Percentiles rank a stretch among this genome's conserved stretches.
phyloP scores from a whole-genome alignment of 30 jellyfish, hydroid and myxozoan genomes.

The Chrysaora quinquecirrha region DNA sequence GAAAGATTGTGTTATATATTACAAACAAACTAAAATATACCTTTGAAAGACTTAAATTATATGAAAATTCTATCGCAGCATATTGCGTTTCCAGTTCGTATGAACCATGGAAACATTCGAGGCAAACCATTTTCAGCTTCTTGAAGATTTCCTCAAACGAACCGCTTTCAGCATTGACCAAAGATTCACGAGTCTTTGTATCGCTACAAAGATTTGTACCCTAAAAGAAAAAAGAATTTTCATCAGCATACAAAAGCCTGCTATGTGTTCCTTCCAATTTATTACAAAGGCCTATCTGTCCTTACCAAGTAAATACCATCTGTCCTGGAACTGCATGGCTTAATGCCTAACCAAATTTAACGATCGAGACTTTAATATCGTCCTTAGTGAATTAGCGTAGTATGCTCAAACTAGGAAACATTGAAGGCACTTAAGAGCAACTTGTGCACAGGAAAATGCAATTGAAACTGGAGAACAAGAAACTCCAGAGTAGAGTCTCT shows the following conservation, averaged over 20 bases:
- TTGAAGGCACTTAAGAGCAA: too few relatives aligned
- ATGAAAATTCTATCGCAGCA: conserved; percentile 17
- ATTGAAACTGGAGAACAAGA: too few relatives aligned
- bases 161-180: not conserved
- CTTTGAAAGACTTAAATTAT: conserved; percentile 32
- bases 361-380: not conserved
- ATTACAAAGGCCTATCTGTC: too few relatives aligned
- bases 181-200: conserved; percentile 2
- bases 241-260: too few relatives aligned
- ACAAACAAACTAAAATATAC: too few relatives aligned
- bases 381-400: not conserved
- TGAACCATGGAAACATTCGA: conserved; percentile 23
- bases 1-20: too few relatives aligned
- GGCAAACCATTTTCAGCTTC: not conserved
- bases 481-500: too few relatives aligned
- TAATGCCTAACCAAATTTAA: too few relatives aligned
- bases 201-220: conserved; percentile 50
- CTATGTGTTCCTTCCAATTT: too few relatives aligned
- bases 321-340: too few relatives aligned
- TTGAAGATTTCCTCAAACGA: not conserved
- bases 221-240: conserved; percentile 1
- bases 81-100: not conserved
- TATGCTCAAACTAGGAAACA: not conserved
- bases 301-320: too few relatives aligned
- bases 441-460: too few relatives aligned